A percentile compares a stretch with the other conserved stretches of the same genome.
phyloP scores from a whole-genome alignment of 2,888 invertebrate genomes.

The Callyntrura sp. region DNA sequence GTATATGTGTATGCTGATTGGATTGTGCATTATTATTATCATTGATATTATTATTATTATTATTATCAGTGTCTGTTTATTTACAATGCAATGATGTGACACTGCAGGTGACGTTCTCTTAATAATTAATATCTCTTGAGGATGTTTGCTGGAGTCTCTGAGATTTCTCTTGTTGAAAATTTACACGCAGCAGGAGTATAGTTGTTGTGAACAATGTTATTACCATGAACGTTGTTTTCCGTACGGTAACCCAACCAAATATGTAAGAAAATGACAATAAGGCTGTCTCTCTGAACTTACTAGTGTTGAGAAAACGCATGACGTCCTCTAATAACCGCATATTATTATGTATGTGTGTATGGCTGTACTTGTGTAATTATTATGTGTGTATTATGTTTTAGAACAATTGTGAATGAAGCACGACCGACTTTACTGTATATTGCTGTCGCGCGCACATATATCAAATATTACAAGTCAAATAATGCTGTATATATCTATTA shows the following conservation, averaged over 20 bases:
- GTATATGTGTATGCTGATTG: too few species aligned
- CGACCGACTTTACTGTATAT: constrained; percentile 2
- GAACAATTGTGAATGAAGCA: constrained; percentile 37
- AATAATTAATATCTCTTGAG: constrained; percentile 58
- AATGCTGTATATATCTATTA: background rate
- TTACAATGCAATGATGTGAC: constrained; percentile 51
- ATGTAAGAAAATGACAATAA: background rate
- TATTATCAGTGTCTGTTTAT: too few species aligned
- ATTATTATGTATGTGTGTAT: constrained; percentile 20
- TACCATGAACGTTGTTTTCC: background rate
- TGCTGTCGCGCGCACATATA: background rate
- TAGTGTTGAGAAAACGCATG: constrained; percentile 35
- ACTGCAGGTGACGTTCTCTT: constrained; percentile 68
- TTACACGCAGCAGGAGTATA: constrained; percentile 30
- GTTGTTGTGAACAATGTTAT: background rate
- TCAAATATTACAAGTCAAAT: constrained; percentile 1
- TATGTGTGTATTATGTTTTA: background rate
- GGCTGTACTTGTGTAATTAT: constrained; percentile 31
- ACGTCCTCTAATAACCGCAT: constrained; percentile 24
- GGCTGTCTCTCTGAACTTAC: constrained; percentile 2
- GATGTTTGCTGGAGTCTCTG: constrained; percentile 55
- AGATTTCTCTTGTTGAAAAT: constrained; percentile 31
- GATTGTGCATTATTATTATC: too few species aligned
- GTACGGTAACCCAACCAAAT: constrained; percentile 43
- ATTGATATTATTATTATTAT: too few species aligned